Percentiles rank a stretch among this genome's conserved stretches.
Evolutionary conservation across 2,113 vertebrate species (phyloP).

Genomic region (Lasiurus borealis): DNA sequence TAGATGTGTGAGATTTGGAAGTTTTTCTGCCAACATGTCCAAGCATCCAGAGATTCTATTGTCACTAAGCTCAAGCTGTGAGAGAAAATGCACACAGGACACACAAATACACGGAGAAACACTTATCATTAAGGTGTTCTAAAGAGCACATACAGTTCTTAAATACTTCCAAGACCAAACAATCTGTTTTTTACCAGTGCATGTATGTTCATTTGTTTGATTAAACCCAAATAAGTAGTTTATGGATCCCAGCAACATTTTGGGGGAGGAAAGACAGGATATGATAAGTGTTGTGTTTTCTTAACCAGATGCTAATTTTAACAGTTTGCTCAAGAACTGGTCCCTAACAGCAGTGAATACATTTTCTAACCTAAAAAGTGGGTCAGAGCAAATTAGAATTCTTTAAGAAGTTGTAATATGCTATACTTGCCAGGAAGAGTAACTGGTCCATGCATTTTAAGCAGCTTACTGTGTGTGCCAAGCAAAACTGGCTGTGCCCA

Average conservation of each 20-base stretch:
- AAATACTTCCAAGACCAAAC: constrained; percentile 12
- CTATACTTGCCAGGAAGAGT: constrained; percentile 35
- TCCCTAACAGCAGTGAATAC: constrained; percentile 10
- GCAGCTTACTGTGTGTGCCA: neutral
- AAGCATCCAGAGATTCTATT: constrained; percentile 96
- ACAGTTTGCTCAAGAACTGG: constrained; percentile 29
- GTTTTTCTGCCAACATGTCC: constrained; percentile 95
- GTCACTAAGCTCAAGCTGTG: constrained; percentile 95
- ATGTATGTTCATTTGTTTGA: neutral
- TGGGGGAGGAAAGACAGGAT: neutral
- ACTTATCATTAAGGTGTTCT: neutral
- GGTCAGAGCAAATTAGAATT: constrained; percentile 61
- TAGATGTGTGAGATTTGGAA: constrained; percentile 95
- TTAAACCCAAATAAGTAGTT: constrained; percentile 9
- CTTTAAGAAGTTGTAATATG: constrained; percentile 27
- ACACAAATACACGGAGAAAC: constrained; percentile 47
- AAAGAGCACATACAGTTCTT: neutral
- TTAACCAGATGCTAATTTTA: constrained; percentile 37
- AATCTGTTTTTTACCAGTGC: neutral
- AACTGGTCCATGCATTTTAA: constrained; percentile 40
- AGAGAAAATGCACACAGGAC: constrained; percentile 30
- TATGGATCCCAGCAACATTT: neutral
- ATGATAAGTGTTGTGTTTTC: constrained; percentile 21
- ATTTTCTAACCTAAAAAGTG: constrained; percentile 62
- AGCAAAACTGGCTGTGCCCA: neutral